phyloP scores from a whole-genome alignment of 2,113 vertebrate species.

The Rhadina sibilatrix region DNA sequence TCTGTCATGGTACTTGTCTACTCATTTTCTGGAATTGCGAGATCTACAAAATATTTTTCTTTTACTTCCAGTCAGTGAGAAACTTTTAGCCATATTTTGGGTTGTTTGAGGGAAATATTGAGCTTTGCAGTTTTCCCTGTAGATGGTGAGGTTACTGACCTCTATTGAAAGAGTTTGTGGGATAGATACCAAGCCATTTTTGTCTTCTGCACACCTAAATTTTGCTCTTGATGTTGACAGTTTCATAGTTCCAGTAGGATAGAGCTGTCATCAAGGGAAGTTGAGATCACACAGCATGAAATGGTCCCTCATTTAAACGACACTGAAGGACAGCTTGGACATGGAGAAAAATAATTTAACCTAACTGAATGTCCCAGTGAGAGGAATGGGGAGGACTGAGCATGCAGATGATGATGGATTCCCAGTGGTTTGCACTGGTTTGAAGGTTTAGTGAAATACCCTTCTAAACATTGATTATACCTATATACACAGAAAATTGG shows the following conservation, averaged over 20 bases:
- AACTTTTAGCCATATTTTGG: not conserved
- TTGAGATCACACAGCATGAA: conserved; percentile 41
- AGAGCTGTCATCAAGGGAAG: conserved; percentile 54
- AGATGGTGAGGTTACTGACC: conserved; percentile 28
- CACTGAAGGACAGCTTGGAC: not conserved
- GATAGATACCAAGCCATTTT: conserved; percentile 26
- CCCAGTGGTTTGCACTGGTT: not conserved
- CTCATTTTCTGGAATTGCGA: not conserved
- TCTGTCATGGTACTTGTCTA: not conserved
- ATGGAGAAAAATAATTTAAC: not conserved
- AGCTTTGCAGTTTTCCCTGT: not conserved
- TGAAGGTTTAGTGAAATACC: not conserved
- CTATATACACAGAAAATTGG: not conserved
- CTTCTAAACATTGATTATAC: not conserved
- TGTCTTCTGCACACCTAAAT: conserved; percentile 48
- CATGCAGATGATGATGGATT: not conserved
- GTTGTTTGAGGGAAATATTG: not conserved
- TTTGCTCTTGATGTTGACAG: conserved; percentile 50
- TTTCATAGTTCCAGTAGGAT: conserved; percentile 53
- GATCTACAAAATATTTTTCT: not conserved
- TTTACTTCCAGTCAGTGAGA: not conserved
- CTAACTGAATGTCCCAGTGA: not conserved
- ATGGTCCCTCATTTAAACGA: not conserved
- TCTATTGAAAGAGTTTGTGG: conserved; percentile 27
- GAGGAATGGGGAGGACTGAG: not conserved